phyloP scores from a whole-genome alignment of 2,113 vertebrate genomes.

The Phyllostomus discolor region DNA sequence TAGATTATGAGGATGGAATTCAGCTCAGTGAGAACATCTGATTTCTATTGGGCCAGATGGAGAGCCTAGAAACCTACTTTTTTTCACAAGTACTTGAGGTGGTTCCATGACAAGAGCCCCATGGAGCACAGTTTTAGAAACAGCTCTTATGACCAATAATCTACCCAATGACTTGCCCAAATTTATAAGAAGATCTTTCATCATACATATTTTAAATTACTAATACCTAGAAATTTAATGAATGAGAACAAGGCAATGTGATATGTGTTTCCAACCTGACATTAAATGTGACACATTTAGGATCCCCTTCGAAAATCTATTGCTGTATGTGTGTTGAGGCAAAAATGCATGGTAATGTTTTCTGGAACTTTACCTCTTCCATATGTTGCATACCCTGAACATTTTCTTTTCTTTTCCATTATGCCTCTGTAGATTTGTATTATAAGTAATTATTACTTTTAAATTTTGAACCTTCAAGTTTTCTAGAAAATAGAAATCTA shows the following conservation, averaged over 20 bases:
- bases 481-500: too few relatives aligned
- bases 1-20: not conserved
- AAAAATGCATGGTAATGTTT: slow-evolving; percentile 17
- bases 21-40: not conserved
- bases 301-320: slow-evolving; percentile 60
- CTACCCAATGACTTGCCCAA: not conserved
- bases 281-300: not conserved
- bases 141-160: not conserved
- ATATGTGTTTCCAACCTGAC: not conserved
- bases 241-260: slow-evolving; percentile 42
- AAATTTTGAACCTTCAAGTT: not conserved
- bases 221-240: slow-evolving; percentile 31
- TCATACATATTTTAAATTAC: slow-evolving; percentile 62
- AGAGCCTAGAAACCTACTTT: not conserved
- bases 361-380: slow-evolving; percentile 54
- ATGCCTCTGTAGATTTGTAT: slow-evolving; percentile 21
- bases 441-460: slow-evolving; percentile 29
- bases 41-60: not conserved
- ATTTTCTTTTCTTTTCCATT: slow-evolving; percentile 52
- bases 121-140: not conserved
- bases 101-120: not conserved
- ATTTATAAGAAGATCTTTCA: slow-evolving; percentile 30
- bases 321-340: slow-evolving; percentile 48
- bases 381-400: not conserved
- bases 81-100: not conserved